phyloP scores from a whole-genome alignment of 1,140 invertebrate species.

The Drosophila pseudoobscura region DNA sequence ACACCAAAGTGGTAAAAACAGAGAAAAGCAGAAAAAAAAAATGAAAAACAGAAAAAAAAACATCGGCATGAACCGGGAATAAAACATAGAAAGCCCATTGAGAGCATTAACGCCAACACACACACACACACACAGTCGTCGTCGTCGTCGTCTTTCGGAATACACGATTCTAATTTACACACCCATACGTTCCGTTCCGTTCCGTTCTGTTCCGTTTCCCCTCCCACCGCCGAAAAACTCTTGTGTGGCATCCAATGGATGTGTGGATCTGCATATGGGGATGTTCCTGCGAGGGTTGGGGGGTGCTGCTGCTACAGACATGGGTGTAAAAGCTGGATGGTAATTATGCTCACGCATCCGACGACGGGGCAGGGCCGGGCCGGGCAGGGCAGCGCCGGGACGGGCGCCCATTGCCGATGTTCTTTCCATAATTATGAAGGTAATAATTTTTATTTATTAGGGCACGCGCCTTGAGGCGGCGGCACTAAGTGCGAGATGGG shows the following conservation, averaged over 20 bases:
- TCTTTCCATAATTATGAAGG: conserved; percentile 79
- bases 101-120: conserved; percentile 77
- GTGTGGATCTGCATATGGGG: conserved; percentile 38
- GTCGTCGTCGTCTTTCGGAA: conserved; percentile 48
- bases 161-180: conserved; percentile 46
- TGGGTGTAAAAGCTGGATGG: conserved; percentile 68
- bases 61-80: conserved; percentile 61
- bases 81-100: conserved; percentile 82
- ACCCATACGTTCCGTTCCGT: conserved; percentile 15
- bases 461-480: conserved; percentile 68
- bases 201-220: conserved; percentile 6
- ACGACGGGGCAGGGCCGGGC: conserved; percentile 16
- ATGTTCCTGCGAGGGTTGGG: conserved; percentile 13
- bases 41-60: conserved; percentile 35
- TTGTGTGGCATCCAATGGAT: conserved; percentile 49
- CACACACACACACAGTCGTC: conserved; percentile 31
- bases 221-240: conserved; percentile 38
- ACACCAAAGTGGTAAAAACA: conserved; percentile 25
- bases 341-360: conserved; percentile 77
- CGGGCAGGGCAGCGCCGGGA: neutral
- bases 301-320: conserved; percentile 46
- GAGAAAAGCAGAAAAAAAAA: conserved; percentile 16
- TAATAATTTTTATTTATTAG: conserved; percentile 83
- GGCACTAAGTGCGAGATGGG: conserved; percentile 8
- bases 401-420: conserved; percentile 59